Percentiles rank a stretch among this genome's conserved stretches.
Conservation (phyloP, 2,113 vertebrate genomes). For the Sebastes schlegelii region DNA sequence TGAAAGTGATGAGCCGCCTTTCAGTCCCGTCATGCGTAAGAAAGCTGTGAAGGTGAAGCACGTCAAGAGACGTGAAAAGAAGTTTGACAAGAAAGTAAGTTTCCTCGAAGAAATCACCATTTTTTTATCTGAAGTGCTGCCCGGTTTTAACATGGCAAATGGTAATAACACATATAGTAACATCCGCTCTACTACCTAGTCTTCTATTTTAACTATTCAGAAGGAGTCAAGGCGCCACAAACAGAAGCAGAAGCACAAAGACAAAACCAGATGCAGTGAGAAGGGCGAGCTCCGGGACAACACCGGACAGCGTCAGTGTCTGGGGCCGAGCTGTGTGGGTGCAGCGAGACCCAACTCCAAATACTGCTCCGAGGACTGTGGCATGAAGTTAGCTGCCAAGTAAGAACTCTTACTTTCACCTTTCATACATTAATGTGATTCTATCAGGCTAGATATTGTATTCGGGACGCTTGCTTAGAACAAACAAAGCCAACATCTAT, state of each 20-base stretch:
- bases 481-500: not conserved
- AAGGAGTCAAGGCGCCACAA: conserved; percentile 94
- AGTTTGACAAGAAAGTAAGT: conserved; percentile 91
- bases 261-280: conserved; percentile 88
- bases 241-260: conserved; percentile 93
- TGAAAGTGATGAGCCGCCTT: conserved; percentile 87
- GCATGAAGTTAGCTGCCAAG: conserved; percentile 96
- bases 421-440: not conserved
- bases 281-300: conserved; percentile 84
- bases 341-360: conserved; percentile 87
- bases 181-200: not conserved
- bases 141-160: not conserved
- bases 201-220: conserved; percentile 63
- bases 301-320: conserved; percentile 87
- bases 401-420: conserved; percentile 69
- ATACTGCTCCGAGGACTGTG: conserved; percentile 96
- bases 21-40: conserved; percentile 90
- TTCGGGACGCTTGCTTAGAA: not conserved
- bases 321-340: conserved; percentile 91
- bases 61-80: conserved; percentile 94
- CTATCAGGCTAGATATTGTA: not conserved
- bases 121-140: not conserved
- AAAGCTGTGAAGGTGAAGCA: conserved; percentile 95
- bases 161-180: not conserved
- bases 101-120: not conserved